Conservation (phyloP, 2,888 invertebrate genomes). For the Drosophila fungiperda region DNA sequence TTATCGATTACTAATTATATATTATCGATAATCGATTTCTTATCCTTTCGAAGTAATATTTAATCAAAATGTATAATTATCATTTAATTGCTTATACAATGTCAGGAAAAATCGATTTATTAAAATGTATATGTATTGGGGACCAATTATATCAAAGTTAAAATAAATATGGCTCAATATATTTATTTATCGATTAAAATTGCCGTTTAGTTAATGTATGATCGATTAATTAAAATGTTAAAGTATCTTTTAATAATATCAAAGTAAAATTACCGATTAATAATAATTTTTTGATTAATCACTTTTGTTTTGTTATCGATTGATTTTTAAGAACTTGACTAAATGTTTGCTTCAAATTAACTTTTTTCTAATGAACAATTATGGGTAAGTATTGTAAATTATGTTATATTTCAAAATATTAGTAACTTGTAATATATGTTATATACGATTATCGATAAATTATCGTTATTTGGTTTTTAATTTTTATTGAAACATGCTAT, state of each 20-base stretch:
- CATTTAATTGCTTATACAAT: not conserved
- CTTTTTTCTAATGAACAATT: not conserved
- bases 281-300: not conserved
- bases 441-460: not conserved
- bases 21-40: no score
- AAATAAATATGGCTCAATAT: not conserved
- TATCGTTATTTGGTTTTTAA: not conserved
- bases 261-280: not conserved
- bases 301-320: not conserved
- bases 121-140: not conserved
- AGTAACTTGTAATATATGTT: accelerated
- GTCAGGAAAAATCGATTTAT: no score
- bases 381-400: accelerated
- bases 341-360: not conserved
- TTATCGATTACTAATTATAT: not conserved
- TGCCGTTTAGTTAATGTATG: not conserved
- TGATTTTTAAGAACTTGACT: not conserved
- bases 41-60: no score
- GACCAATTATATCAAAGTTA: not conserved
- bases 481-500: not conserved
- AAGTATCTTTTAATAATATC: not conserved
- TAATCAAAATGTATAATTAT: not conserved
- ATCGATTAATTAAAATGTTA: not conserved
- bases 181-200: not conserved
- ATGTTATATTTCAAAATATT: not conserved